phyloP scores from a whole-genome alignment of 2,113 vertebrate genomes.

The Carassius auratus region DNA sequence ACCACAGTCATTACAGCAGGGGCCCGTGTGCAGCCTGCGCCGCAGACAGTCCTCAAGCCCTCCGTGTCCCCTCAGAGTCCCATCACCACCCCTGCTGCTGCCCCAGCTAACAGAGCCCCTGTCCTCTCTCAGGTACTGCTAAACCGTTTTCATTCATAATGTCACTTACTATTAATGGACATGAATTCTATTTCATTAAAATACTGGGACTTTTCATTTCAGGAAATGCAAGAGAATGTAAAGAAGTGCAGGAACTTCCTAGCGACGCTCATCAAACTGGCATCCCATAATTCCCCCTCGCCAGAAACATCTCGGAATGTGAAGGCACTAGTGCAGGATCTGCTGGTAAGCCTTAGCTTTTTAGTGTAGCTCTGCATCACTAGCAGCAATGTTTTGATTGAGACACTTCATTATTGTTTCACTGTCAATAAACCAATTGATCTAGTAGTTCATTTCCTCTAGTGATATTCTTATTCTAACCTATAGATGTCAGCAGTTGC shows the following conservation, averaged over 20 bases:
- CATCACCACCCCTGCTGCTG: not conserved
- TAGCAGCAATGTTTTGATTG: not conserved
- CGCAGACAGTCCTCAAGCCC: constrained; percentile 48
- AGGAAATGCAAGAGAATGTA: constrained; percentile 93
- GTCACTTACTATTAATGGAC: not conserved
- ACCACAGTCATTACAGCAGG: constrained; percentile 56
- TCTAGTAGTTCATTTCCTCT: not conserved
- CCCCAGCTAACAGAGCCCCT: constrained; percentile 69
- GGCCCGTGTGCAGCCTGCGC: constrained; percentile 46
- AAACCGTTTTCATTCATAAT: not conserved
- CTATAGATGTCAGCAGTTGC: not conserved
- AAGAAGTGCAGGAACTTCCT: constrained; percentile 91
- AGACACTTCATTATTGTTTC: not conserved
- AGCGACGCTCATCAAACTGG: constrained; percentile 88
- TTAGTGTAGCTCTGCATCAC: not conserved
- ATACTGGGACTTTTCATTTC: not conserved
- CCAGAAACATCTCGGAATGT: constrained; percentile 87
- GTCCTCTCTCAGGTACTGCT: constrained; percentile 80
- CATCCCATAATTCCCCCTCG: constrained; percentile 85
- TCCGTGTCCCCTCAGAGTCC: constrained; percentile 6
- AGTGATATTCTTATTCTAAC: not conserved
- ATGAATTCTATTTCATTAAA: not conserved
- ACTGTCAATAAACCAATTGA: not conserved
- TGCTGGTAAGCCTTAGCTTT: constrained; percentile 77
- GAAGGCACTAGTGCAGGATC: constrained; percentile 86